These are phyloP conservation scores for Otocyon megalotis DNA, from an alignment of 2,113 vertebrate genomes.

Conservation along the genomic window DNA sequence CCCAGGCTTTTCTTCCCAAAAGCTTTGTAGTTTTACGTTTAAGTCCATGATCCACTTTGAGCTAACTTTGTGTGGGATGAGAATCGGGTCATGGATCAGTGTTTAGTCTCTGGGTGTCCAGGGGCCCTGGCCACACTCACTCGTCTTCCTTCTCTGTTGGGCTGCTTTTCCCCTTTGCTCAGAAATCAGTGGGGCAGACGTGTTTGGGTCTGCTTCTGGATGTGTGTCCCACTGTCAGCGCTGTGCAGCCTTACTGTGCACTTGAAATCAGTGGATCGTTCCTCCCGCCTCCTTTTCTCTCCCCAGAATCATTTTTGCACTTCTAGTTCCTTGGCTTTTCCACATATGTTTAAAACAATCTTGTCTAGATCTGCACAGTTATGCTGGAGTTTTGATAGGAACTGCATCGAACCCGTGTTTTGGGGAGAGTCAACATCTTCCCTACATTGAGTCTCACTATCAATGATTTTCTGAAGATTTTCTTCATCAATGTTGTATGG, in stretches of 20 bases:
- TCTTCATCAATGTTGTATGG: not conserved
- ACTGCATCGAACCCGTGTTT: accelerated
- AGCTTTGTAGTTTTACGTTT: not conserved
- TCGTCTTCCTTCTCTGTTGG: not conserved
- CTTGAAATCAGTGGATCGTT: not conserved
- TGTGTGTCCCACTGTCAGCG: accelerated
- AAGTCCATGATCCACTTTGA: not conserved
- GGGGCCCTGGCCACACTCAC: accelerated
- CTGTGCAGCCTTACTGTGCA: accelerated
- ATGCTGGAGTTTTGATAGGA: not conserved
- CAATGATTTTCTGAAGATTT: accelerated
- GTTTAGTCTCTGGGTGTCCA: not conserved
- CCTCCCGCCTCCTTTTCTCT: not conserved
- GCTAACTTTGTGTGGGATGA: not conserved
- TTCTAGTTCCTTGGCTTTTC: not conserved
- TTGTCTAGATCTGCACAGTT: too few relatives aligned
- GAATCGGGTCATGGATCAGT: not conserved
- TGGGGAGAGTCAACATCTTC: not conserved
- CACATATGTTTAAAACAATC: not conserved
- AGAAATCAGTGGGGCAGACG: accelerated
- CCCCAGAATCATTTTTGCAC: not conserved
- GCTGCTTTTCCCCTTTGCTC: not conserved
- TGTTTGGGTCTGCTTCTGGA: not conserved
- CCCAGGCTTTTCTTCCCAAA: not conserved
- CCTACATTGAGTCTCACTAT: accelerated